These are phyloP conservation scores for Urocynchramus pylzowi DNA, from an alignment of 2,113 vertebrate species.

Conservation along the genomic window DNA sequence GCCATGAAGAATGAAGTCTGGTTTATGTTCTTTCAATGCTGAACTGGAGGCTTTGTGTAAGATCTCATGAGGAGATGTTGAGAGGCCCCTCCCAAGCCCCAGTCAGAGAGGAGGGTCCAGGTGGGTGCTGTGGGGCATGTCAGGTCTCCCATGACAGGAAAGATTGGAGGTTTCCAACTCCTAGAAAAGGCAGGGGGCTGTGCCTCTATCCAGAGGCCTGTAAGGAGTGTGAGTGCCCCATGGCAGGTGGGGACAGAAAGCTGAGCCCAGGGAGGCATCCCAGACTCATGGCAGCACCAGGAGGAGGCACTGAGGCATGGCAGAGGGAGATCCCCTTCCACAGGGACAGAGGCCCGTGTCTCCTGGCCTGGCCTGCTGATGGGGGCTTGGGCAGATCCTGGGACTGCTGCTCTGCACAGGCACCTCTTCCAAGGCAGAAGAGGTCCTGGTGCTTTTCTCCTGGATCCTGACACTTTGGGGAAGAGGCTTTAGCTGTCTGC, in stretches of 20 bases:
- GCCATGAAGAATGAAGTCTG: background rate
- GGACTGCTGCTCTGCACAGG: no score
- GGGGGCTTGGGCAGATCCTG: background rate
- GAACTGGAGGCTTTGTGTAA: background rate
- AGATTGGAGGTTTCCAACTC: background rate
- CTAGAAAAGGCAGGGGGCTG: background rate
- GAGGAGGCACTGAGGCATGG: background rate
- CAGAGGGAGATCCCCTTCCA: rapidly evolving
- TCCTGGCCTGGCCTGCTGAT: background rate
- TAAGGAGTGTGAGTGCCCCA: rapidly evolving
- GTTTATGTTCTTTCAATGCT: background rate
- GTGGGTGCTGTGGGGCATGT: rapidly evolving
- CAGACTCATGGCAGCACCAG: background rate
- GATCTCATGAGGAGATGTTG: background rate
- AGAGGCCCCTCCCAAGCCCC: rapidly evolving
- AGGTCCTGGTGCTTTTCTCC: background rate
- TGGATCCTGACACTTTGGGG: background rate
- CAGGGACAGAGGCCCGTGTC: background rate
- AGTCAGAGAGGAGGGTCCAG: rapidly evolving
- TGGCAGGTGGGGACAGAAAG: rapidly evolving
- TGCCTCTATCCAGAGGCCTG: background rate
- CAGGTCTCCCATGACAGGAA: rapidly evolving
- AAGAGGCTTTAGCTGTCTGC: background rate
- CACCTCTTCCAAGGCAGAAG: background rate
- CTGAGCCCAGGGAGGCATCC: rapidly evolving